Conservation (phyloP, 2,113 vertebrate genomes). For the Centropristis striata region DNA sequence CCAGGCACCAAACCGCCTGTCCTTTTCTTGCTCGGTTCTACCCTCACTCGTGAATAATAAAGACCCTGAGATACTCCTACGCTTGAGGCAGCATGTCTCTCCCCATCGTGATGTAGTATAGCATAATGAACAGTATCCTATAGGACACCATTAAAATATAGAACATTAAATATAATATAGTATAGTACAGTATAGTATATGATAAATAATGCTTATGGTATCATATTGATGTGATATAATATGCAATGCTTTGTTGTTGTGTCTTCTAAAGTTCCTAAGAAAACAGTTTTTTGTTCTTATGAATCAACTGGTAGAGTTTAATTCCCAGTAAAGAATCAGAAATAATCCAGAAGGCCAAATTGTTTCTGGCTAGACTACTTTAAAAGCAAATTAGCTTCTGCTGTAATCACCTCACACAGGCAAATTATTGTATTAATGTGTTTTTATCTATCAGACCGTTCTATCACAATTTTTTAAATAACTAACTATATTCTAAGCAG, state of each 20-base stretch:
- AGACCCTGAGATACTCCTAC: too few species aligned
- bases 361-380: not conserved
- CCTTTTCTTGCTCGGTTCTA: too few species aligned
- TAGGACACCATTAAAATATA: too few species aligned
- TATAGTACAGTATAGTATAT: not conserved
- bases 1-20: too few species aligned
- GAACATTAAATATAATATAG: not conserved
- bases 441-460: not conserved
- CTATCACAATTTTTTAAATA: not conserved
- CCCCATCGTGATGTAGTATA: not conserved
- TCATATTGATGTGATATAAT: too few species aligned
- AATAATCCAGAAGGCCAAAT: not conserved
- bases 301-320: not conserved
- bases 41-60: too few species aligned
- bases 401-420: not conserved
- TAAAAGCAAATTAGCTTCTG: not conserved
- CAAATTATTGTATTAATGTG: not conserved
- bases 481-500: not conserved
- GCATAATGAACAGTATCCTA: too few species aligned
- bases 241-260: not conserved
- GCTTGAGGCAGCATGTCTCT: too few species aligned
- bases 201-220: too few species aligned
- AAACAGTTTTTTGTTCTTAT: not conserved
- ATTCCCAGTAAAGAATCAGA: not conserved
- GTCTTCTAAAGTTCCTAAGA: not conserved